Evolutionary conservation across 2,888 invertebrate genomes (phyloP).

Genomic region (Trachelus tabidus): DNA sequence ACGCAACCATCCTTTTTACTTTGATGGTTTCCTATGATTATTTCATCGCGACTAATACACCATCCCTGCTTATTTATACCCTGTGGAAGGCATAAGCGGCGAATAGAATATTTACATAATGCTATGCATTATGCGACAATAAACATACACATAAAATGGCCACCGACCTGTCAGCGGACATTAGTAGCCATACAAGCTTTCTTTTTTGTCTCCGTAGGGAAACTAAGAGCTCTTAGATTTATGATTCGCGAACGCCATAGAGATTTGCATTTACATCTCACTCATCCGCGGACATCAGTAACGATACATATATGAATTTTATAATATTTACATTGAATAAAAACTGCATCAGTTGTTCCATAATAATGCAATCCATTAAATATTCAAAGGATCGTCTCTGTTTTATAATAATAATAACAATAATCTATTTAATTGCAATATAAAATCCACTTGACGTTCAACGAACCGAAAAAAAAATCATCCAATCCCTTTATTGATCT

Average conservation of each 20-base stretch:
- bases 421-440: neutral
- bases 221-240: neutral
- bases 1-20: neutral
- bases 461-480: neutral
- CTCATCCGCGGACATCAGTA: neutral
- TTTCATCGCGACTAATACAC: slow-evolving; percentile 12
- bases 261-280: neutral
- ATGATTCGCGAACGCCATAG: neutral
- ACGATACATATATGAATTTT: neutral
- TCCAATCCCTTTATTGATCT: neutral
- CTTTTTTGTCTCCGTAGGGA: neutral
- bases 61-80: slow-evolving; percentile 35
- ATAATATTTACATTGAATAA: neutral
- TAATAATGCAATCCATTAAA: neutral
- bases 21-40: neutral
- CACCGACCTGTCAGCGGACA: neutral
- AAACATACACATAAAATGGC: neutral
- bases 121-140: slow-evolving; percentile 25
- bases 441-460: neutral
- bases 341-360: neutral
- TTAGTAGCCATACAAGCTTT: neutral
- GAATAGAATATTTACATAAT: slow-evolving; percentile 41
- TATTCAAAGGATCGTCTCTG: no score
- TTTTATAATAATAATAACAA: no score
- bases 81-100: slow-evolving; percentile 34